phyloP scores from a whole-genome alignment of 2,113 vertebrate genomes.

The Ailurus styani region DNA sequence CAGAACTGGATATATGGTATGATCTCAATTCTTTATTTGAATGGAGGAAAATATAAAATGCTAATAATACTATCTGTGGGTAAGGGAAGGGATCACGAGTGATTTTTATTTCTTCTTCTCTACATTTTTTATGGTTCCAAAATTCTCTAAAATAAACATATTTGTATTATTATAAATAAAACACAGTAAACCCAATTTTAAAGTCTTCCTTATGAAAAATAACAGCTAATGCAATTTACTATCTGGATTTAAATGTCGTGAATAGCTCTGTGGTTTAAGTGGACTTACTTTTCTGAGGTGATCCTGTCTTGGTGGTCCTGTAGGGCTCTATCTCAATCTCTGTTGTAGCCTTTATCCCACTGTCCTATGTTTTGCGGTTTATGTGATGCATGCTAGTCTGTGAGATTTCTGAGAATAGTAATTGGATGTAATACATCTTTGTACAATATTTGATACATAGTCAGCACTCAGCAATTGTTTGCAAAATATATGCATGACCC shows the following conservation, averaged over 20 bases:
- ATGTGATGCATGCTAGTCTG: background rate
- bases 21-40: background rate
- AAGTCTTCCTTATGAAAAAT: background rate
- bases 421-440: background rate
- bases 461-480: background rate
- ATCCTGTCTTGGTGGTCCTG: background rate
- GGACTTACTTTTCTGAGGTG: background rate
- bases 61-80: background rate
- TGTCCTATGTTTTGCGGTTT: background rate
- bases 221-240: background rate
- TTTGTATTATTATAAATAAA: constrained; percentile 8
- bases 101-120: background rate
- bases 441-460: background rate
- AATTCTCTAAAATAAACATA: background rate
- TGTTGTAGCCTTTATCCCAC: background rate
- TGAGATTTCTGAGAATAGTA: background rate
- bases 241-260: background rate
- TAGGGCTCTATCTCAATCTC: background rate
- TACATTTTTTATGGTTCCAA: background rate
- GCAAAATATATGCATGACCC: background rate
- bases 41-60: background rate
- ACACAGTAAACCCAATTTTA: background rate
- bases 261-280: background rate
- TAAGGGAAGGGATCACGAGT: background rate
- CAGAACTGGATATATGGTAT: background rate